A percentile compares a stretch with the other conserved stretches of the same genome.
These are phyloP conservation scores for Pentalonia nigronervosa DNA, from an alignment of 1,140 invertebrate genomes.

Conservation along the genomic window DNA sequence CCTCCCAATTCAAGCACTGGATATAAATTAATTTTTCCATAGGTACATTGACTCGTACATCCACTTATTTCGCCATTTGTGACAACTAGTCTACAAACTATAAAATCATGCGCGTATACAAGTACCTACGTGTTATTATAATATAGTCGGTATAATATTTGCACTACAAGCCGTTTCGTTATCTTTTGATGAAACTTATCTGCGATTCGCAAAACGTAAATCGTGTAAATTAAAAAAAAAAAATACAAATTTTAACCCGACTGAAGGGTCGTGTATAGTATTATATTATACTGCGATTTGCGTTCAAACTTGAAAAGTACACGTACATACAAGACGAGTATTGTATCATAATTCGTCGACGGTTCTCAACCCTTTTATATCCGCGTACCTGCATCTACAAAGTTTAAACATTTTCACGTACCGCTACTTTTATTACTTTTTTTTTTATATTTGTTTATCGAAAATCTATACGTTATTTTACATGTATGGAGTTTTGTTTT, in stretches of 20 bases:
- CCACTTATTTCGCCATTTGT: neutral
- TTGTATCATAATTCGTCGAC: neutral
- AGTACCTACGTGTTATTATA: too few species aligned
- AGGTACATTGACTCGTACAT: neutral
- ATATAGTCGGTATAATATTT: neutral
- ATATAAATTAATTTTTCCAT: neutral
- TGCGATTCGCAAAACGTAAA: neutral
- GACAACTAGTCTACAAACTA: too few species aligned
- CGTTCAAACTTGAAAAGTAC: neutral
- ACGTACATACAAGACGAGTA: neutral
- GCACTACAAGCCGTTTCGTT: neutral
- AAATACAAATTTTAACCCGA: neutral
- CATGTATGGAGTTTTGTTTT: too few species aligned
- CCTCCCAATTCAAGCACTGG: too few species aligned
- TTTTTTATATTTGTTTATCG: too few species aligned
- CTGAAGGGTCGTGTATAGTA: neutral
- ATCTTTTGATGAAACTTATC: neutral
- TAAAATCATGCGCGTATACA: too few species aligned
- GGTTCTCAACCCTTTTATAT: too few species aligned
- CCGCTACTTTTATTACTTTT: too few species aligned
- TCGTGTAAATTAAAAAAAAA: constrained; percentile 1
- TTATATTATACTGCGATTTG: neutral
- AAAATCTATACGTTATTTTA: too few species aligned
- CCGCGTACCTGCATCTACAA: too few species aligned
- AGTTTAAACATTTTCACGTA: too few species aligned